Conservation (phyloP, 2,113 vertebrate genomes). For the Amia ocellicauda region DNA sequence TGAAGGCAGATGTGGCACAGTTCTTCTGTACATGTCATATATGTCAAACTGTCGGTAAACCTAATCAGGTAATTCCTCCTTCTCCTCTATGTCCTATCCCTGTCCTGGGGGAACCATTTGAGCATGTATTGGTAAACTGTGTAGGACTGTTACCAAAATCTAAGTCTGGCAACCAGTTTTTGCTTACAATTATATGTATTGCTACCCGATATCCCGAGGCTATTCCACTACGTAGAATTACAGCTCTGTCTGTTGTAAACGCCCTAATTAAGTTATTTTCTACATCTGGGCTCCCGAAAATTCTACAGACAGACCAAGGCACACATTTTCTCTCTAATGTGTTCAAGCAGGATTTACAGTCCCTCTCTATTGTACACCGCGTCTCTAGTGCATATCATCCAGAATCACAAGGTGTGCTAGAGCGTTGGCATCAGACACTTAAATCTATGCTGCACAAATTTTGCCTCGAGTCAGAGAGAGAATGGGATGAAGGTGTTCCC, state of each 20-base stretch:
- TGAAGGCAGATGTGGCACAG: no score
- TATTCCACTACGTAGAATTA: neutral
- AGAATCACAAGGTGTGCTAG: neutral
- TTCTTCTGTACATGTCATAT: no score
- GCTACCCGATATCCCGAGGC: conserved; percentile 25
- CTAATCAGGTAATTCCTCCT: no score
- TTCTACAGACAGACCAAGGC: neutral
- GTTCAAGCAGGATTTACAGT: neutral
- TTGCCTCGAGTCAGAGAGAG: no score
- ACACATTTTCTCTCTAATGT: conserved; percentile 13
- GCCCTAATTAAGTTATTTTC: conserved; percentile 24
- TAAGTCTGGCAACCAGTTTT: conserved; percentile 17
- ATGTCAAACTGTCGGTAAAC: no score
- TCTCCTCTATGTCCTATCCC: conserved; percentile 17
- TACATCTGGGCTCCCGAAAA: neutral
- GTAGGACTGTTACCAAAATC: neutral
- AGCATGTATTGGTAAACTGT: conserved; percentile 17
- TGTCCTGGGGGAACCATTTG: neutral
- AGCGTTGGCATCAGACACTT: conserved; percentile 10
- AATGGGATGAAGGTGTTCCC: no score
- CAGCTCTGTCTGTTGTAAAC: neutral
- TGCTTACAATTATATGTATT: no score
- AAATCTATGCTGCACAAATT: neutral
- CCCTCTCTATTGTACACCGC: no score
- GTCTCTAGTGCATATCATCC: no score